These are phyloP conservation scores for Creontiades dilutus DNA, from an alignment of 2,888 invertebrate species.

Conservation along the genomic window DNA sequence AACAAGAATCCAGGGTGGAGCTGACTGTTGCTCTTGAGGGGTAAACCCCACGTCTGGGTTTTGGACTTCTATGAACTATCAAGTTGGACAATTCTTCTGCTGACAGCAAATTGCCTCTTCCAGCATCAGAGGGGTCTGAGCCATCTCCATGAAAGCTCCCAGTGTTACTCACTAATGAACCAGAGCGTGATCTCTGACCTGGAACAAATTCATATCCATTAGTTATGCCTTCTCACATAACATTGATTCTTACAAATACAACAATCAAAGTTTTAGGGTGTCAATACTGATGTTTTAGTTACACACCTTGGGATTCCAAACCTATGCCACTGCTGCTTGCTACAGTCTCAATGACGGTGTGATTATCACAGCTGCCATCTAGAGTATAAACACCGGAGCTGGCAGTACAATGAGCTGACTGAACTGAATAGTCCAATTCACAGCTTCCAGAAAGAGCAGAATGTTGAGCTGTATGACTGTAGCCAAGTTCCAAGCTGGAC, in stretches of 20 bases:
- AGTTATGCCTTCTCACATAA: no score
- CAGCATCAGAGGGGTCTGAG: constrained; percentile 91
- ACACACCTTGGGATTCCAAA: constrained; percentile 76
- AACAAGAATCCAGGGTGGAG: constrained; percentile 91
- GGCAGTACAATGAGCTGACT: constrained; percentile 79
- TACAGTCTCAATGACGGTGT: constrained; percentile 75
- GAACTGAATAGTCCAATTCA: constrained; percentile 82
- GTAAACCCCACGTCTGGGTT: constrained; percentile 82
- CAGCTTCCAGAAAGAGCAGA: constrained; percentile 86
- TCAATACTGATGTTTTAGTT: not conserved
- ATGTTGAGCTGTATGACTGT: constrained; percentile 92
- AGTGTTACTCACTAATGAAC: constrained; percentile 88
- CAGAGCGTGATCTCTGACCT: constrained; percentile 80
- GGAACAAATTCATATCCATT: not conserved
- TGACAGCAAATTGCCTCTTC: constrained; percentile 85
- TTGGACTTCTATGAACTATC: constrained; percentile 84
- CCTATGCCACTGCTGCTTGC: constrained; percentile 78
- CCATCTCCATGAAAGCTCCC: constrained; percentile 92
- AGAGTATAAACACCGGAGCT: constrained; percentile 92
- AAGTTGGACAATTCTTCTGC: constrained; percentile 91
- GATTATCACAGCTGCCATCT: constrained; percentile 79
- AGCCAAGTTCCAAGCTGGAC: constrained; percentile 90
- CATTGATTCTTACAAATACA: no score
- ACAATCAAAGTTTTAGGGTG: not conserved
- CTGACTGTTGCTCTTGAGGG: constrained; percentile 89